Conservation (phyloP, 2,888 invertebrate genomes). For the Aleiodes testaceus region DNA sequence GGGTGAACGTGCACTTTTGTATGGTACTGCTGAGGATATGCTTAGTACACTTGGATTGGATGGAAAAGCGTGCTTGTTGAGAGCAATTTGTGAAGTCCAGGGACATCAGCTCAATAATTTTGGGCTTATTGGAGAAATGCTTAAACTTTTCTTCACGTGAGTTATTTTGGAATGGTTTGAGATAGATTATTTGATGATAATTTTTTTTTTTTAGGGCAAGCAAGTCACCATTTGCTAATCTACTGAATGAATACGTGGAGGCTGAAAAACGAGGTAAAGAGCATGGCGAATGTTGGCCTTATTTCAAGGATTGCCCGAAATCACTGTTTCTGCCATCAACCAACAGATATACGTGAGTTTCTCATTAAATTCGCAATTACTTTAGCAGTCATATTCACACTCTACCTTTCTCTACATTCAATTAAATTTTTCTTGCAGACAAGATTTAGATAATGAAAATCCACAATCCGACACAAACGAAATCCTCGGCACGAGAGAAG, state of each 20-base stretch:
- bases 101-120: slow-evolving; percentile 85
- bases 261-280: slow-evolving; percentile 85
- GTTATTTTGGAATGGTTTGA: too few species aligned
- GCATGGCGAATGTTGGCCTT: slow-evolving; percentile 89
- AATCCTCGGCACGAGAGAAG: slow-evolving; percentile 49
- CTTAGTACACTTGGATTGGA: slow-evolving; percentile 86
- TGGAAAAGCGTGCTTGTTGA: slow-evolving; percentile 86
- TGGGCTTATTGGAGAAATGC: slow-evolving; percentile 87
- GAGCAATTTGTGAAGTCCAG: slow-evolving; percentile 91
- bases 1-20: slow-evolving; percentile 87
- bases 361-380: slow-evolving; percentile 2
- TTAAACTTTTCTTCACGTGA: slow-evolving; percentile 89
- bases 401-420: too few species aligned
- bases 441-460: slow-evolving; percentile 57
- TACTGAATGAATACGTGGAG: slow-evolving; percentile 84
- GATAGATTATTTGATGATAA: too few species aligned
- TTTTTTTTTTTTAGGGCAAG: slow-evolving; percentile 78
- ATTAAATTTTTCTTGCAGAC: slow-evolving; percentile 47
- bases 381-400: too few species aligned
- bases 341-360: slow-evolving; percentile 75
- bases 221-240: slow-evolving; percentile 84
- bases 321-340: slow-evolving; percentile 81
- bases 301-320: slow-evolving; percentile 87
- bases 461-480: slow-evolving; percentile 48
- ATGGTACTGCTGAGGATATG: slow-evolving; percentile 85